These are phyloP conservation scores for Ardeotis arabs DNA, from an alignment of 2,113 vertebrate species.

Conservation along the genomic window DNA sequence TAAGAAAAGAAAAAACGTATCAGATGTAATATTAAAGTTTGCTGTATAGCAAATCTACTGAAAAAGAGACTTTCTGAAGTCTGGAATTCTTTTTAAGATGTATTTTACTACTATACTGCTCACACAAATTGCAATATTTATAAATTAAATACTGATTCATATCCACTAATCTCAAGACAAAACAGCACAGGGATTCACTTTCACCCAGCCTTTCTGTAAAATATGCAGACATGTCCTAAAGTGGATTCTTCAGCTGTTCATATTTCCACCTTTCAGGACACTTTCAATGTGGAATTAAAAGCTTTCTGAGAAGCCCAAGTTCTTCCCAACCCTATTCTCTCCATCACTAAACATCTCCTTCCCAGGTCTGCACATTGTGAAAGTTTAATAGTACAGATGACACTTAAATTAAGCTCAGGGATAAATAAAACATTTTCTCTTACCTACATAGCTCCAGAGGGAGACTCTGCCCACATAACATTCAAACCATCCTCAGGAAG, in stretches of 20 bases:
- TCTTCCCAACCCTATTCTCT: background rate
- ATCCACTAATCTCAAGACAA: background rate
- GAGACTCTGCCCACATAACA: background rate
- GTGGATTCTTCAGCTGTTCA: background rate
- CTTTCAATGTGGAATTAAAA: background rate
- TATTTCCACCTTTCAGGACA: background rate
- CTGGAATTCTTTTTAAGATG: background rate
- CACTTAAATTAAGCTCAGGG: background rate
- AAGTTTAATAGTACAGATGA: background rate
- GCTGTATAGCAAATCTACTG: background rate
- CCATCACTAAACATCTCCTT: background rate
- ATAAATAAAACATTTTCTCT: background rate
- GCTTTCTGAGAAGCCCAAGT: background rate
- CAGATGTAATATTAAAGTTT: background rate
- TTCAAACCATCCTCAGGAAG: background rate
- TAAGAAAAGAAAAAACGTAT: background rate
- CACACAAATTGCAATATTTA: background rate
- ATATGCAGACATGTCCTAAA: background rate
- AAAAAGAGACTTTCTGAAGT: background rate
- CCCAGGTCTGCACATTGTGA: too few relatives aligned
- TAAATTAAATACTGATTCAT: background rate
- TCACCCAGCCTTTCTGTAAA: background rate
- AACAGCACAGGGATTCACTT: background rate
- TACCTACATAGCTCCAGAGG: background rate
- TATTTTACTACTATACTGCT: background rate